phyloP scores from a whole-genome alignment of 2,888 invertebrate species.

The Epirrita christyi region DNA sequence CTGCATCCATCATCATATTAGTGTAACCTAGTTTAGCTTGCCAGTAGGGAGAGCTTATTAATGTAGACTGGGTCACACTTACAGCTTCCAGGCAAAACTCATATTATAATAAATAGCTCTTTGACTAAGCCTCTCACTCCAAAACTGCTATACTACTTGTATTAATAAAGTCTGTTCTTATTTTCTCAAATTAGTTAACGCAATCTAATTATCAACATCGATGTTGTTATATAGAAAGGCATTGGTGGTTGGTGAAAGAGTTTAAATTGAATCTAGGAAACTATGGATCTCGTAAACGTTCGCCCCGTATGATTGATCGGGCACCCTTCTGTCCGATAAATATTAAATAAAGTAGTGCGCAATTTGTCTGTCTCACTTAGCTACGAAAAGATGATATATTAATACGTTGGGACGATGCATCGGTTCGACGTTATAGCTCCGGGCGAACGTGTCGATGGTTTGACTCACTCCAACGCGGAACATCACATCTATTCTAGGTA shows the following conservation, averaged over 20 bases:
- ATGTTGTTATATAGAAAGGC: no score
- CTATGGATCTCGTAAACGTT: constrained; percentile 4
- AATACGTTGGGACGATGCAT: constrained; percentile 63
- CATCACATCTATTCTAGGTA: no score
- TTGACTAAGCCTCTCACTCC: background rate
- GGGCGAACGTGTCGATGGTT: constrained; percentile 48
- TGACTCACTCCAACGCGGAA: no score
- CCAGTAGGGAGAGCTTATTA: constrained; percentile 7
- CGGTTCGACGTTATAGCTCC: constrained; percentile 44
- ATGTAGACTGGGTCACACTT: constrained; percentile 8
- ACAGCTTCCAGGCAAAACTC: constrained; percentile 3
- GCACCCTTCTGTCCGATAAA: constrained; percentile 73
- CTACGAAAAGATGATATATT: constrained; percentile 77
- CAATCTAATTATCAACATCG: no score
- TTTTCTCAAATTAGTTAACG: no score
- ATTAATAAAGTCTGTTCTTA: no score
- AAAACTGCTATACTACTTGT: no score
- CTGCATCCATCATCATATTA: constrained; percentile 11
- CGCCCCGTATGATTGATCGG: constrained; percentile 68
- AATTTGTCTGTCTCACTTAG: constrained; percentile 75
- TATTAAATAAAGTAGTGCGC: constrained; percentile 74
- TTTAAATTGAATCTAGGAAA: constrained; percentile 8
- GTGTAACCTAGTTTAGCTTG: constrained; percentile 10
- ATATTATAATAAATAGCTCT: constrained; percentile 1
- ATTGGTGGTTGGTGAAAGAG: background rate